Conservation (phyloP, 2,797 vertebrate species). For the Crotalus adamanteus region DNA sequence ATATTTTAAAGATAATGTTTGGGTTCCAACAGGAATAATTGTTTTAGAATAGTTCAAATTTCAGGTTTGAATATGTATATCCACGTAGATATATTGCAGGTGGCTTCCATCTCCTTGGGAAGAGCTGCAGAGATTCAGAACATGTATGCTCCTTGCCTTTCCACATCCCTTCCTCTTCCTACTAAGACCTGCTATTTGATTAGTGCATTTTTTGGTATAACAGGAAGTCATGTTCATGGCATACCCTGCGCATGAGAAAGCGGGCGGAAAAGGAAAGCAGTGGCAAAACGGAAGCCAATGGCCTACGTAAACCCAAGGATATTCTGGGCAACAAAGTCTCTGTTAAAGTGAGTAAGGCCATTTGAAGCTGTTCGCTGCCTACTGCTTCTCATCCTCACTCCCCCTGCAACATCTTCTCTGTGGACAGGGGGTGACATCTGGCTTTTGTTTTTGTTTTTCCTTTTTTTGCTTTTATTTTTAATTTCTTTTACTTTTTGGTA, state of each 20-base stretch:
- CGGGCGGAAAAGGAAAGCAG: slow-evolving; percentile 87
- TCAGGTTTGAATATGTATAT: slow-evolving; percentile 51
- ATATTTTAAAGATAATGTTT: slow-evolving; percentile 6
- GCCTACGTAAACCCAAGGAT: slow-evolving; percentile 87
- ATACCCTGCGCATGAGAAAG: slow-evolving; percentile 98
- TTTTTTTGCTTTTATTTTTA: slow-evolving; percentile 28
- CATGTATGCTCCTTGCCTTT: slow-evolving; percentile 60
- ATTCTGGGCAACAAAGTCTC: slow-evolving; percentile 88
- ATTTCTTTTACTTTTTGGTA: slow-evolving; percentile 15
- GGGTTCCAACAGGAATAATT: slow-evolving; percentile 35
- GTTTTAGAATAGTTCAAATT: slow-evolving; percentile 55
- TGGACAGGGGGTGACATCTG: slow-evolving; percentile 57
- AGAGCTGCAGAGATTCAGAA: slow-evolving; percentile 53
- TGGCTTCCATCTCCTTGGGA: slow-evolving; percentile 54
- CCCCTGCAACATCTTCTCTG: slow-evolving; percentile 63
- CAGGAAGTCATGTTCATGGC: slow-evolving; percentile 99
- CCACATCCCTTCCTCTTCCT: slow-evolving; percentile 62
- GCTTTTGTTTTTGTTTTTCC: slow-evolving; percentile 29
- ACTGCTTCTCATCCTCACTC: slow-evolving; percentile 69
- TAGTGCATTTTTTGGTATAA: slow-evolving; percentile 87
- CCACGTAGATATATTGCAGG: neutral
- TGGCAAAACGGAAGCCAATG: slow-evolving; percentile 85
- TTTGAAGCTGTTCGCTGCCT: slow-evolving; percentile 64
- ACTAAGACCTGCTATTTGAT: slow-evolving; percentile 77
- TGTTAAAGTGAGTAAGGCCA: slow-evolving; percentile 90